Percentiles rank a stretch among this genome's conserved stretches.
These are phyloP conservation scores for Galerucella pusilla DNA, from an alignment of 2,888 invertebrate genomes.

Conservation along the genomic window DNA sequence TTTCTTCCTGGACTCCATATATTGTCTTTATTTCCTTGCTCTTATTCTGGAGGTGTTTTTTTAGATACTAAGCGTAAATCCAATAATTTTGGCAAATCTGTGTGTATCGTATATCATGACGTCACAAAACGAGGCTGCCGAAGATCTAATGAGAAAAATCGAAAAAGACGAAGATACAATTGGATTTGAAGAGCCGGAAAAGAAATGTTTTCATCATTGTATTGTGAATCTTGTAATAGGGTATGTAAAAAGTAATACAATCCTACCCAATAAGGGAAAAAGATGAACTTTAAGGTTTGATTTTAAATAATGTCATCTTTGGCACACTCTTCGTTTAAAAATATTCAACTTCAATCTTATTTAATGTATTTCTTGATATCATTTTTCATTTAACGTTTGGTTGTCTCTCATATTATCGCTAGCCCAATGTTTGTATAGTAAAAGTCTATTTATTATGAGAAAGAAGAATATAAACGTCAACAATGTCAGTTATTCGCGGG, in stretches of 20 bases:
- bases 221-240: conserved; percentile 99
- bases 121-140: conserved; percentile 98
- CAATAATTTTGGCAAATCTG: conserved; percentile 97
- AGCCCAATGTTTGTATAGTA: no score
- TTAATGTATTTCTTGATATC: no score
- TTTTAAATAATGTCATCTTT: neutral
- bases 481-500: no score
- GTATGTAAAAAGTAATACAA: conserved; percentile 61
- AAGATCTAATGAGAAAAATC: conserved; percentile 97
- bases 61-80: conserved; percentile 91
- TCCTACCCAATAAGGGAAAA: neutral
- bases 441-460: no score
- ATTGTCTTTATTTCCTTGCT: neutral
- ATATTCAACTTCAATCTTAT: no score
- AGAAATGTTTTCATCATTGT: conserved; percentile 94
- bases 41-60: neutral
- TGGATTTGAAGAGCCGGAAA: conserved; percentile 91
- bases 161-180: conserved; percentile 97
- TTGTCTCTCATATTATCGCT: no score
- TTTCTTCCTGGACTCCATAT: no score
- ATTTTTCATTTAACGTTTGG: no score
- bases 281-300: no score
- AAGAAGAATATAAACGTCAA: no score
- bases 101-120: conserved; percentile 99
- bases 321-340: no score